Base-by-base conservation (phyloP, 2,888 invertebrate species). In the Stenichneumon culpator region DNA sequence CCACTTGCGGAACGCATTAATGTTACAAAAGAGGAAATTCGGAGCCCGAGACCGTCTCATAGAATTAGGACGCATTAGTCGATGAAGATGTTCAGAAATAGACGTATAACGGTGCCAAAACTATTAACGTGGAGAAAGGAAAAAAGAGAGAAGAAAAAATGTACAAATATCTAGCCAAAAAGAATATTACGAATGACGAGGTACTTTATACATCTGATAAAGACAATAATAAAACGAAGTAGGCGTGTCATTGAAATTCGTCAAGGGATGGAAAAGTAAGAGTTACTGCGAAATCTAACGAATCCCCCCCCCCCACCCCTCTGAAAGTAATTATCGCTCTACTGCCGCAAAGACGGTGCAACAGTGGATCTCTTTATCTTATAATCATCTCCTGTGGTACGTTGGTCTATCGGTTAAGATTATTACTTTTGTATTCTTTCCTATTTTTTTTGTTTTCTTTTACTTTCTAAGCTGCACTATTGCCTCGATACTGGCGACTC, bases 71-170 rank as follows among this genome's bases (percentile, higher is more conserved):
- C 5, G 57, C 57, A 57, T 57, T 63, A 52, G 14, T 14, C 36
- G 57, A 47, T 47, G 36, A 47, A 36, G 50, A 36, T 67, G 57
- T 44, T 65, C 52, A 74, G 70, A 47, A 52, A 77, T 72, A 82
- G 69, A 32, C n/a, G 73, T 77, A 88, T 63, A 68, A 90, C 85
- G 88, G 90, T 92, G 92, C 92, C 92, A 92, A 92, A 92, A 92
- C 70, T 79, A 87, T 78, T 86, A 84, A 83, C 88, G 87, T 82
- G 79, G 28, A 47, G 84, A 69, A 82, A 87, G 86, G 86, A 90
- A 86, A 63, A 36, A 73, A 77, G 54, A 70, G 81, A 36, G 36
- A 73, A 68, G 19, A 63, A 84, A 60, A 52, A 47, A 74, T 72
- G 72, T 72, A 67, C 63, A 67, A 72, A 82, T 47, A 19, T 47